A percentile compares a stretch with the other conserved stretches of the same genome.
Conservation (phyloP, 1,140 invertebrate genomes). For the Epicauta chinensis region DNA sequence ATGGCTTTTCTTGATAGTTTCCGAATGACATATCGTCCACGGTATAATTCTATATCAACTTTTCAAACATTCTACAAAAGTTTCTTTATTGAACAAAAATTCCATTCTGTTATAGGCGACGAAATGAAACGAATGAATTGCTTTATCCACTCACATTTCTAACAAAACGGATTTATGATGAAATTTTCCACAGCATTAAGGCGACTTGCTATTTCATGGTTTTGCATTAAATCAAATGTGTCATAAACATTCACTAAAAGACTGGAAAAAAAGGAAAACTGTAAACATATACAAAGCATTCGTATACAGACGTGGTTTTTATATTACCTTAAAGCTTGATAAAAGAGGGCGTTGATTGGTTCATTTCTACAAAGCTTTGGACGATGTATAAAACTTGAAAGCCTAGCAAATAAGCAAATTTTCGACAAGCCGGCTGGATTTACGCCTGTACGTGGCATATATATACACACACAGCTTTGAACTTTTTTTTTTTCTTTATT, state of each 20-base stretch:
- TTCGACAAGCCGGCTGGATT: slow-evolving; percentile 23
- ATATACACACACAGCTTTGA: slow-evolving; percentile 26
- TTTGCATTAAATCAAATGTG: slow-evolving; percentile 26
- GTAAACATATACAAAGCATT: slow-evolving; percentile 20
- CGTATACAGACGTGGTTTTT: slow-evolving; percentile 17
- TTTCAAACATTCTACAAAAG: no score
- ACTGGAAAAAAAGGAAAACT: slow-evolving; percentile 9
- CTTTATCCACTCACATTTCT: not conserved
- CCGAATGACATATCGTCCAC: no score
- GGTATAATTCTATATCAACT: no score
- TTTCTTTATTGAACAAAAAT: no score
- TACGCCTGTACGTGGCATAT: slow-evolving; percentile 21
- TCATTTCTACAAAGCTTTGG: slow-evolving; percentile 25
- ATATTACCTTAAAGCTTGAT: slow-evolving; percentile 22
- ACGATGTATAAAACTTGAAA: slow-evolving; percentile 24
- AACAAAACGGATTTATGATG: not conserved
- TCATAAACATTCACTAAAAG: slow-evolving; percentile 17
- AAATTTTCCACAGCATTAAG: slow-evolving; percentile 16
- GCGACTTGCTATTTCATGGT: slow-evolving; percentile 20
- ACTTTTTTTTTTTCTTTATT: slow-evolving; percentile 20
- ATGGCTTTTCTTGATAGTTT: no score
- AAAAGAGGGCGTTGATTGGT: slow-evolving; percentile 26
- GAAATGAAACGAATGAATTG: not conserved
- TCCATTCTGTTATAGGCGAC: no score
- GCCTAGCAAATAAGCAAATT: slow-evolving; percentile 31